Conservation (phyloP, 2,888 invertebrate species). For the Tipula helvola region DNA sequence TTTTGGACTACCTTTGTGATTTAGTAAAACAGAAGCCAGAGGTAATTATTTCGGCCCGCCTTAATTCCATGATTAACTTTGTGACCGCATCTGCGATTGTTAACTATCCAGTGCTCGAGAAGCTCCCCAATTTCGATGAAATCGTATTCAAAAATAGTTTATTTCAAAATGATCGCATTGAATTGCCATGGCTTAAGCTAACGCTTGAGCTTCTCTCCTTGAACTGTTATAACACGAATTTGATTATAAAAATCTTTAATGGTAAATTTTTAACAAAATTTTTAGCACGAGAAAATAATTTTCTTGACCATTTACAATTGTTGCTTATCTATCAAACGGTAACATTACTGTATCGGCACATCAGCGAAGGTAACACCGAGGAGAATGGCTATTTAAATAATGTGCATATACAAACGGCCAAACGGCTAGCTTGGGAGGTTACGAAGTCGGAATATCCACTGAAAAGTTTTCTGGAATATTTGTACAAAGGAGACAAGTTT, state of each 20-base stretch:
- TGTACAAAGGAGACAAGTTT: slow-evolving; percentile 14
- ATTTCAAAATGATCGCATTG: slow-evolving; percentile 30
- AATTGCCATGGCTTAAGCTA: slow-evolving; percentile 41
- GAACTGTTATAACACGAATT: slow-evolving; percentile 41
- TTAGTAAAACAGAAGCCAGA: slow-evolving; percentile 35
- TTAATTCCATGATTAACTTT: slow-evolving; percentile 37
- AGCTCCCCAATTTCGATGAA: slow-evolving; percentile 35
- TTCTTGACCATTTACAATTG: slow-evolving; percentile 38
- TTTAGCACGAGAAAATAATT: slow-evolving; percentile 30
- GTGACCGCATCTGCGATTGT: slow-evolving; percentile 44
- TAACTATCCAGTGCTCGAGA: slow-evolving; percentile 42
- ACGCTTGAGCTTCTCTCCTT: slow-evolving; percentile 45
- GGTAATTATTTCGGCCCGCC: slow-evolving; percentile 33
- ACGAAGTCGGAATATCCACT: background rate
- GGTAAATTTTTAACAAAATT: slow-evolving; percentile 37
- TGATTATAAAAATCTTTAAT: slow-evolving; percentile 42
- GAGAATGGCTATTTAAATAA: background rate
- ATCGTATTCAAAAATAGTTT: slow-evolving; percentile 36
- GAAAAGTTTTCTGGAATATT: background rate
- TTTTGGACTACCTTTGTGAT: slow-evolving; percentile 45
- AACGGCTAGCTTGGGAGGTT: background rate
- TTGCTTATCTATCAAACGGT: slow-evolving; percentile 45
- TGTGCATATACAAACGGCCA: background rate
- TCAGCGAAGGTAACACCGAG: background rate
- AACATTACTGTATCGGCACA: slow-evolving; percentile 34